Evolutionary conservation across 2,888 invertebrate species (phyloP).

Genomic region (Periphyllus acericola): DNA sequence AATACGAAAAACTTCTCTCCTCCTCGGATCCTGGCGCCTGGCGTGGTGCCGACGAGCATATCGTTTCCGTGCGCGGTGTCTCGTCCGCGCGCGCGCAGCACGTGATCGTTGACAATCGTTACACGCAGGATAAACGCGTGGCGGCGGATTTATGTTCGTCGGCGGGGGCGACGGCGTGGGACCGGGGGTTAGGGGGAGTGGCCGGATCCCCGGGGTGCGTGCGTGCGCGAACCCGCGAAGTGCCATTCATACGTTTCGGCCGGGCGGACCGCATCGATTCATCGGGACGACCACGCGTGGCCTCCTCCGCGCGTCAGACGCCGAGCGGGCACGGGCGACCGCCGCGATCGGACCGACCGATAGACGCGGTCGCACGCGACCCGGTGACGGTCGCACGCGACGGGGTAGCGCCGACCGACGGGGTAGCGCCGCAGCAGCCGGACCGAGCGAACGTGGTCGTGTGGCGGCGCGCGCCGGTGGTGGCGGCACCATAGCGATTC

Average conservation of each 20-base stretch:
- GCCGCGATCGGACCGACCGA: neutral
- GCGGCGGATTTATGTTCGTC: neutral
- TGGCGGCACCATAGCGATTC: slow-evolving; percentile 11
- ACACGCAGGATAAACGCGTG: slow-evolving; percentile 25
- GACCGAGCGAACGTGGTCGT: slow-evolving; percentile 20
- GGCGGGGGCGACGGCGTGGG: neutral
- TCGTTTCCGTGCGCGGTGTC: neutral
- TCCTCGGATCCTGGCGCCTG: too few relatives aligned
- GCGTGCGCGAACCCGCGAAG: slow-evolving; percentile 28
- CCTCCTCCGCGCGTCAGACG: neutral
- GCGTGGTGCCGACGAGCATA: neutral
- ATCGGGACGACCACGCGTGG: too few relatives aligned
- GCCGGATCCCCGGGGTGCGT: slow-evolving; percentile 16
- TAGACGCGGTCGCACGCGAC: neutral
- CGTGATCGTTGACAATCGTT: slow-evolving; percentile 44
- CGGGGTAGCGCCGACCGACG: neutral
- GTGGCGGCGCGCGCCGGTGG: slow-evolving; percentile 12
- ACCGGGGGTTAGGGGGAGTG: neutral
- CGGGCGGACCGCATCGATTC: slow-evolving; percentile 30
- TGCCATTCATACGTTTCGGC: slow-evolving; percentile 9
- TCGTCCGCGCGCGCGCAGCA: slow-evolving; percentile 16
- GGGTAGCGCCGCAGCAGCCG: neutral
- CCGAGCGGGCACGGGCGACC: neutral
- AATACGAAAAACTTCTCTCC: too few relatives aligned
- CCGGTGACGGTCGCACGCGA: too few relatives aligned